A percentile compares a stretch with the other conserved stretches of the same genome.
phyloP scores from a whole-genome alignment of 2,888 invertebrate genomes.

The Stictocephala bisonia region DNA sequence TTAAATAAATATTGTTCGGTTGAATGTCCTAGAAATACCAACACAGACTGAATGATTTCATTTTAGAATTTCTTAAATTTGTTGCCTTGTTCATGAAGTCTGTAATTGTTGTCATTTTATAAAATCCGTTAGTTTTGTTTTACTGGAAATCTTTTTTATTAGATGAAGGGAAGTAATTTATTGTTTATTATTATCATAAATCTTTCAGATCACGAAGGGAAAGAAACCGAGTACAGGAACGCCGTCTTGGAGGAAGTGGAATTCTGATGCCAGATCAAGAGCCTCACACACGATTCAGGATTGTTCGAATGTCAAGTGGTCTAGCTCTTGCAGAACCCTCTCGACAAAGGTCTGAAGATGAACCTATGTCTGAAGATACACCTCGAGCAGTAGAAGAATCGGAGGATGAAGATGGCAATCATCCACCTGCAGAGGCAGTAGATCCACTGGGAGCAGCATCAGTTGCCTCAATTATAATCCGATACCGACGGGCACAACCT shows the following conservation, averaged over 20 bases:
- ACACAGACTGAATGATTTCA: no score
- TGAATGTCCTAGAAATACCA: no score
- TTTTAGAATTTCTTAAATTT: no score
- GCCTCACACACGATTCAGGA: slow-evolving; percentile 54
- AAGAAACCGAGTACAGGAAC: slow-evolving; percentile 36
- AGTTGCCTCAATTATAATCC: slow-evolving; percentile 26
- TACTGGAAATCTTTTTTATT: no score
- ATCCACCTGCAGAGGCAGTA: background rate
- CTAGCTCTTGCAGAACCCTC: slow-evolving; percentile 49
- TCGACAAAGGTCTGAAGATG: background rate
- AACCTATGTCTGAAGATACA: background rate
- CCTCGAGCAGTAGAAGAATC: background rate
- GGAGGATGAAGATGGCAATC: background rate
- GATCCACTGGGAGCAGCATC: background rate
- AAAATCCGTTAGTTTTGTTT: no score
- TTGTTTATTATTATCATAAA: no score
- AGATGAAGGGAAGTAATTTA: no score
- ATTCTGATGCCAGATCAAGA: slow-evolving; percentile 46
- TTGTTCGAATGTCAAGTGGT: slow-evolving; percentile 59
- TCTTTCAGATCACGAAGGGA: slow-evolving; percentile 44
- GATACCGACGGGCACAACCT: slow-evolving; percentile 16
- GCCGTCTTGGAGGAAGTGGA: slow-evolving; percentile 28
- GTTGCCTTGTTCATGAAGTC: no score
- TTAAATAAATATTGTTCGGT: no score
- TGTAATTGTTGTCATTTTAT: no score